Evolutionary conservation across 37 sponge, comb jelly and placozoan genomes (phyloP).

Genomic region (Aphrocallistes beatrix): DNA sequence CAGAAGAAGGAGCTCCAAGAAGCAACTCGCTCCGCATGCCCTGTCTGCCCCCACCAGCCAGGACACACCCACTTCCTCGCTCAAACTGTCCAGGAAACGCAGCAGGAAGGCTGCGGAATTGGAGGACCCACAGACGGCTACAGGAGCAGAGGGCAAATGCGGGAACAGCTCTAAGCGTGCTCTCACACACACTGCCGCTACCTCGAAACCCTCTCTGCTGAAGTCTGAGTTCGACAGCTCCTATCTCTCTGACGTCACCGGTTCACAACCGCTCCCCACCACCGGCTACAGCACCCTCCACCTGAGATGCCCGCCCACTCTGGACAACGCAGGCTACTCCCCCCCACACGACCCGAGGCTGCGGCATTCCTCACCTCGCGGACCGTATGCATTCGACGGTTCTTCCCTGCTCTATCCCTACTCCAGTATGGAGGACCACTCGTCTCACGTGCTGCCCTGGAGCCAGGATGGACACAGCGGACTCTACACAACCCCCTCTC

Average conservation of each 20-base stretch:
- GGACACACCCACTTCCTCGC: neutral
- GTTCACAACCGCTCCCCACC: neutral
- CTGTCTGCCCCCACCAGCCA: neutral
- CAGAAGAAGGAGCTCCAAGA: neutral
- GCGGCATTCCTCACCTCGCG: neutral
- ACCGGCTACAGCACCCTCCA: neutral
- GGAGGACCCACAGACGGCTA: neutral
- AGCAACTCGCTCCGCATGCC: no score
- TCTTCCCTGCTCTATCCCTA: neutral
- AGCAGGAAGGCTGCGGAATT: neutral
- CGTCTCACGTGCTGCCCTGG: no score
- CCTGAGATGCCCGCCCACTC: no score
- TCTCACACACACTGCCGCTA: neutral
- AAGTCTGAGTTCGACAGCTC: neutral
- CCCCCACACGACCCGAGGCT: neutral
- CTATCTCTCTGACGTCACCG: neutral
- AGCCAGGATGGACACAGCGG: no score
- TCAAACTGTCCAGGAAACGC: neutral
- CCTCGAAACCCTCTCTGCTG: no score
- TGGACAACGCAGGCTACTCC: neutral
- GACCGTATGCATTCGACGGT: neutral
- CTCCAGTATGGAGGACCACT: neutral
- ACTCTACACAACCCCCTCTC: neutral
- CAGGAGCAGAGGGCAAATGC: neutral
- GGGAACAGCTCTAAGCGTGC: neutral